Conservation (phyloP, 1,140 invertebrate species). For the Lordiphosa mommai region DNA sequence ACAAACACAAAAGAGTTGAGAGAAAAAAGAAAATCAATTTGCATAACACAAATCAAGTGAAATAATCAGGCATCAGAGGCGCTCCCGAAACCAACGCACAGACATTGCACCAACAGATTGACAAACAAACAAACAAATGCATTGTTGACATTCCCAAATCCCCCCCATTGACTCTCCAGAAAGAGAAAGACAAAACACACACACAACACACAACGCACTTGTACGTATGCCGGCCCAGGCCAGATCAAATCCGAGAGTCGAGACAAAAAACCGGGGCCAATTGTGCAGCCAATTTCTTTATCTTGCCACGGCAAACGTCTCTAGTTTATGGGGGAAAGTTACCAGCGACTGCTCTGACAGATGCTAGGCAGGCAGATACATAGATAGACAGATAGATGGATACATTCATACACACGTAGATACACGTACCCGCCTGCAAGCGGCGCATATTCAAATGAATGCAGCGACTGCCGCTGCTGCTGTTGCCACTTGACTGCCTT, state of each 20-base stretch:
- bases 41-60: constrained; percentile 71
- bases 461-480: constrained; percentile 29
- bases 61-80: constrained; percentile 48
- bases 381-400: constrained; percentile 21
- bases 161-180: neutral
- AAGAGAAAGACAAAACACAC: neutral
- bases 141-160: constrained; percentile 57
- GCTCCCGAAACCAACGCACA: constrained; percentile 16
- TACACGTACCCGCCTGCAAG: constrained; percentile 44
- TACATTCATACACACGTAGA: neutral
- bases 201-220: constrained; percentile 20
- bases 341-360: constrained; percentile 61
- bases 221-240: constrained; percentile 14
- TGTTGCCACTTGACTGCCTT: constrained; percentile 60
- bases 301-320: constrained; percentile 33
- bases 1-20: constrained; percentile 11
- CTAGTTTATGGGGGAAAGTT: constrained; percentile 74
- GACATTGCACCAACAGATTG: constrained; percentile 50
- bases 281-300: constrained; percentile 55
- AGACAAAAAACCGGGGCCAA: constrained; percentile 21
- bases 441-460: constrained; percentile 69
- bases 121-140: constrained; percentile 56
- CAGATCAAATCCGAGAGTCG: constrained; percentile 12
- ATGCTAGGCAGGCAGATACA: constrained; percentile 60
- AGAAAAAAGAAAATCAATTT: constrained; percentile 67